Evolutionary conservation across 2,113 vertebrate species (phyloP), one percentile per base, ranked within the genome.

Genomic region (Notechis scutatus): DNA sequence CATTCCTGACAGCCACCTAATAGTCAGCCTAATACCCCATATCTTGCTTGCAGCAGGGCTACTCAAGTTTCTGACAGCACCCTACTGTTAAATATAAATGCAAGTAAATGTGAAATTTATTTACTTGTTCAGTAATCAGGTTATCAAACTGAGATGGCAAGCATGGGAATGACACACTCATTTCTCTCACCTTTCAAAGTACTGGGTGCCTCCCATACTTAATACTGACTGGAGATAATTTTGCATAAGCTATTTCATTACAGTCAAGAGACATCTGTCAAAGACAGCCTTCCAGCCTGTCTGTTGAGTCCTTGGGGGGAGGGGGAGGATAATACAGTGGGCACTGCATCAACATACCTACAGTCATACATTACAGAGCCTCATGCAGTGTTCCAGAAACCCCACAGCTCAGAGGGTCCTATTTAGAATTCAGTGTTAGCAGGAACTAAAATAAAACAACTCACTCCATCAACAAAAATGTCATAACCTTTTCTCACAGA

Each of bases 381-480:
- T 94, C 85, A 92, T 88, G n/a, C 61, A 1, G 10, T 87, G 10
- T 20, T 39, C 0, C 50, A 91, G 90, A 14, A 54, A 91, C 56
- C 42, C 4, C 5, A 56, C 15, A 56, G 2, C 24, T 93, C 85
- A 87, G 12, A 39, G 18, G 5, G 64, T 89, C 93, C 64, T 85
- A 52, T 89, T 92, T 92, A 24, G 93, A 88, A 88, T 54, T n/a
- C 59, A 1, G n/a, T 94, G 50, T 69, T 39, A n/a, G 87, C 93
- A 90, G 61, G 61, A 69, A 93, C 87, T 90, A 87, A 91, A 94
- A 74, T 55, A 59, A 94, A 95, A 92, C 42, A 23, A 92, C 85
- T 94, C 20, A 86, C 55, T 86, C 5, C 0, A 91, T 94, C 69
- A 92, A 86, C 85, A 94, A 90, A 92, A 94, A 90, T 93, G 91